Evolutionary conservation across 2,888 invertebrate genomes (phyloP).

Genomic region (Melanchra persicariae): DNA sequence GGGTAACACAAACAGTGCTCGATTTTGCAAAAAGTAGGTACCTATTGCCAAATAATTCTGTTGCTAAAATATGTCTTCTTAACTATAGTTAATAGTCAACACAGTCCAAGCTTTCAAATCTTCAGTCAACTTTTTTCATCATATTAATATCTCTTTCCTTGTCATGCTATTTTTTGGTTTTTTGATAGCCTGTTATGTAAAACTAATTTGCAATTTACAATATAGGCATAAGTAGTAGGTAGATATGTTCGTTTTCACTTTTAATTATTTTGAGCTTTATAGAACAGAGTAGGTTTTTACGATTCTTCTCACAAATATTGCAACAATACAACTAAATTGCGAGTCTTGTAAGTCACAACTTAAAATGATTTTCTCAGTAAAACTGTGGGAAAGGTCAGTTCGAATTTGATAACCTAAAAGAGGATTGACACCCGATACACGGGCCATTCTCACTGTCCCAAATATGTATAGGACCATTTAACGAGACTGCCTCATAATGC

Average conservation of each 20-base stretch:
- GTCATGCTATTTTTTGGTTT: constrained; percentile 11
- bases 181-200: constrained; percentile 9
- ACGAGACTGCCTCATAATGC: constrained; percentile 64
- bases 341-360: constrained; percentile 1
- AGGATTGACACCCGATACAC: constrained; percentile 27
- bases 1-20: neutral
- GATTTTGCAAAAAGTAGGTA: neutral
- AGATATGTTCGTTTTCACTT: neutral
- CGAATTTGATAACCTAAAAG: constrained; percentile 15
- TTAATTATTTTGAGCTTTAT: constrained; percentile 2
- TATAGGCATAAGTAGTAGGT: neutral
- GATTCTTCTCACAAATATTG: neutral
- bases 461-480: constrained; percentile 60
- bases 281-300: neutral
- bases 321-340: constrained; percentile 17
- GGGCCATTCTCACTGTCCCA: constrained; percentile 44
- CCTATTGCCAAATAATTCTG: neutral
- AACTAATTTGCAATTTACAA: constrained; percentile 26
- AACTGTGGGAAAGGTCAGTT: constrained; percentile 22
- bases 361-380: constrained; percentile 4
- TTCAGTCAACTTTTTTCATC: constrained; percentile 1
- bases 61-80: neutral
- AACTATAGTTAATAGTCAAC: no score
- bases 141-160: neutral
- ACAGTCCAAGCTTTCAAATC: neutral